phyloP scores from a whole-genome alignment of 1,140 invertebrate species.

The Drosophila pseudoobscura region DNA sequence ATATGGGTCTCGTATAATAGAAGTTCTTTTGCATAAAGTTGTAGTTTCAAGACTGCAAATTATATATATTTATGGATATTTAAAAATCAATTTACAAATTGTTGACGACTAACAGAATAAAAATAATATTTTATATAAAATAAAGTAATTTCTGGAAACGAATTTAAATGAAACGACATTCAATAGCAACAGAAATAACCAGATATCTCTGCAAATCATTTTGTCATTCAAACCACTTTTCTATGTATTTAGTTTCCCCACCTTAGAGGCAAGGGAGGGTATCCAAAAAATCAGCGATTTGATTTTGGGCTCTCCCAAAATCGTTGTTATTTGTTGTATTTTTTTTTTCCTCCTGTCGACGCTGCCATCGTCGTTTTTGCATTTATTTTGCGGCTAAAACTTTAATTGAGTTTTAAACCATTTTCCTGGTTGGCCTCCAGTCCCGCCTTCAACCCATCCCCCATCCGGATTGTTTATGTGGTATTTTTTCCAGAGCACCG shows the following conservation, averaged over 20 bases:
- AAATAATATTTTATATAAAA: no score
- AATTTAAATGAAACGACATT: no score
- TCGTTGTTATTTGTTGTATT: constrained; percentile 40
- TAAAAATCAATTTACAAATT: no score
- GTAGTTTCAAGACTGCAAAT: no score
- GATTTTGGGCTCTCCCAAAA: constrained; percentile 10
- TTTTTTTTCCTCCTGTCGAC: constrained; percentile 58
- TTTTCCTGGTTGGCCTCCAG: constrained; percentile 59
- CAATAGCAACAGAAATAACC: no score
- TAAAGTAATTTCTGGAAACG: no score
- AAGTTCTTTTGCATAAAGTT: no score
- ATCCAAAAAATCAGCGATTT: not conserved
- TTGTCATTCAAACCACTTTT: no score
- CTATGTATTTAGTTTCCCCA: not conserved
- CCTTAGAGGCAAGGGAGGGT: not conserved
- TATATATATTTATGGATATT: no score
- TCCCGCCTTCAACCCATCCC: constrained; percentile 23
- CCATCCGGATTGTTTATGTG: constrained; percentile 58
- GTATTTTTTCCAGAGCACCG: constrained; percentile 26
- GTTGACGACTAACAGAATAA: no score
- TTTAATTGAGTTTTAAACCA: constrained; percentile 83
- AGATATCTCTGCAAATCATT: no score
- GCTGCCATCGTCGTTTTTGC: constrained; percentile 58
- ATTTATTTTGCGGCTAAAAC: constrained; percentile 83
- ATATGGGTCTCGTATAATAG: no score